Conservation (phyloP, 2,888 invertebrate genomes). For the Leptarthrus brevirostris region DNA sequence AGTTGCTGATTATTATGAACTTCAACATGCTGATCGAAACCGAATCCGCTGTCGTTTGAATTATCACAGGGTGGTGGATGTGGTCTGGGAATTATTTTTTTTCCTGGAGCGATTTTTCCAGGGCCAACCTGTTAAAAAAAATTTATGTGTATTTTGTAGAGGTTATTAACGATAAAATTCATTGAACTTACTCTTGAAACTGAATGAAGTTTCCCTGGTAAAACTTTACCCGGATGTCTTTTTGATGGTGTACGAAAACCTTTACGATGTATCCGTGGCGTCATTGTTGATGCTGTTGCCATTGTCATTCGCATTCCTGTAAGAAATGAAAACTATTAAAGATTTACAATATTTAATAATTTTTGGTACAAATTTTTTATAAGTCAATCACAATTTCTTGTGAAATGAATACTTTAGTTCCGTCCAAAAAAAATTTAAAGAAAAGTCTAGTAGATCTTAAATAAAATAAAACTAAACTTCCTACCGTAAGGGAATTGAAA, state of each 20-base stretch:
- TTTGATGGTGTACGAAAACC: conserved; percentile 77
- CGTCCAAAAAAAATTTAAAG: too few relatives aligned
- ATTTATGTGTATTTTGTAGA: neutral
- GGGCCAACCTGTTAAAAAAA: conserved; percentile 60
- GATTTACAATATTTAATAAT: too few relatives aligned
- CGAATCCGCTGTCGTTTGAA: conserved; percentile 90
- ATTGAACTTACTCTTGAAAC: conserved; percentile 67
- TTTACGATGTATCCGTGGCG: conserved; percentile 75
- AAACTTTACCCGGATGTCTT: conserved; percentile 68
- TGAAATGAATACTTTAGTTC: too few relatives aligned
- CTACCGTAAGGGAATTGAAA: too few relatives aligned
- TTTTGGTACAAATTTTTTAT: too few relatives aligned
- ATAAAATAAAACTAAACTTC: too few relatives aligned
- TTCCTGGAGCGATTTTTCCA: conserved; percentile 65
- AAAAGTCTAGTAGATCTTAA: too few relatives aligned
- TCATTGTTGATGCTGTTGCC: conserved; percentile 76
- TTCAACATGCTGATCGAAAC: conserved; percentile 80
- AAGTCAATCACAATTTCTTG: too few relatives aligned
- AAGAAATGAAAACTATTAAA: conserved; percentile 55
- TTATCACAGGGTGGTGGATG: conserved; percentile 79
- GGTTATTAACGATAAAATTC: neutral
- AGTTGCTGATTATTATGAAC: conserved; percentile 62
- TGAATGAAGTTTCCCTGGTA: conserved; percentile 66
- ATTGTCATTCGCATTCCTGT: conserved; percentile 81
- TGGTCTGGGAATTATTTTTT: conserved; percentile 64